Conservation (phyloP, 2,113 vertebrate genomes). For the Toxotes jaculatrix region DNA sequence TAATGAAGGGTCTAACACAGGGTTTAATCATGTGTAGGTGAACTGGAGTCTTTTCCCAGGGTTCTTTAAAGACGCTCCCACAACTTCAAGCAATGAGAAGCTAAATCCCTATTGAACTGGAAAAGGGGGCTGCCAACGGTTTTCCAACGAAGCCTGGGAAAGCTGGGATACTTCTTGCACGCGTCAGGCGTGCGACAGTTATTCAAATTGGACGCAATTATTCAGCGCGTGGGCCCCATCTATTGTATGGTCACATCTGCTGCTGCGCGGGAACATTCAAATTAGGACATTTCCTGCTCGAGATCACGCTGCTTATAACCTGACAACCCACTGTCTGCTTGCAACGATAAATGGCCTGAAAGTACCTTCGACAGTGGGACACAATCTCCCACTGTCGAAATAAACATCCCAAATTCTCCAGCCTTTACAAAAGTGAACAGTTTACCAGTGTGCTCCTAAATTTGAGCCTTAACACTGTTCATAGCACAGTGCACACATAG, state of each 20-base stretch:
- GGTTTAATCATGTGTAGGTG: constrained; percentile 54
- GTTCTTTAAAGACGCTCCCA: constrained; percentile 52
- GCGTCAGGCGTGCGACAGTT: constrained; percentile 86
- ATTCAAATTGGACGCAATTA: constrained; percentile 85
- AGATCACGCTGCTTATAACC: constrained; percentile 9
- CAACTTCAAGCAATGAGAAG: constrained; percentile 27
- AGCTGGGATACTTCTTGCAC: constrained; percentile 80
- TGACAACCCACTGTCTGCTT: neutral
- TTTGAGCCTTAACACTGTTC: too few species aligned
- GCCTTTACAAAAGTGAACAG: neutral
- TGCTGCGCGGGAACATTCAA: constrained; percentile 78
- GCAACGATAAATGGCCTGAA: fast-evolving
- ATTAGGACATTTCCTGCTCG: constrained; percentile 41
- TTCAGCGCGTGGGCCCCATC: constrained; percentile 68
- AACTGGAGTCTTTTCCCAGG: constrained; percentile 62
- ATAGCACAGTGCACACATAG: neutral
- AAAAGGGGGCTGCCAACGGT: constrained; percentile 71
- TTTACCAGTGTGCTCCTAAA: neutral
- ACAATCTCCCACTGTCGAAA: too few species aligned
- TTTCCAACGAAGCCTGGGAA: constrained; percentile 68
- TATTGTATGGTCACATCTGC: constrained; percentile 82
- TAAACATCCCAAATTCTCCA: too few species aligned
- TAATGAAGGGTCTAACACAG: constrained; percentile 13
- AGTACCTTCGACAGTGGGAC: neutral
- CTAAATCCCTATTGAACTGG: constrained; percentile 63